A percentile compares a stretch with the other conserved stretches of the same genome.
phyloP scores from a whole-genome alignment of 2,113 vertebrate genomes.

The Perognathus longimembris region DNA sequence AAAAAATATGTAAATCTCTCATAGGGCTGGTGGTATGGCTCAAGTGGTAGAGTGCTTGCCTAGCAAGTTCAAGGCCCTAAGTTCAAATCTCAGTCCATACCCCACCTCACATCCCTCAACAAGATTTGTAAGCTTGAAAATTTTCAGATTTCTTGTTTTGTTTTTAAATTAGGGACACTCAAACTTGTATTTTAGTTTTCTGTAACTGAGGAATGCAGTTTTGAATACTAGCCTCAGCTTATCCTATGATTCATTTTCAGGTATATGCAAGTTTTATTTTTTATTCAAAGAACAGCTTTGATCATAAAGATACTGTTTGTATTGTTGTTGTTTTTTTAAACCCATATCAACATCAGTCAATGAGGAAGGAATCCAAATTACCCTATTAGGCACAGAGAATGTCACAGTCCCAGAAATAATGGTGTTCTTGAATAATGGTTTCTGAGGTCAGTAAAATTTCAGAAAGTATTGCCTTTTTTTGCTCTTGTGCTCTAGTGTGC shows the following conservation, averaged over 20 bases:
- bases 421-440: not conserved
- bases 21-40: too few species aligned
- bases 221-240: not conserved
- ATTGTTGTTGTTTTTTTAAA: not conserved
- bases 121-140: not conserved
- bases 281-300: slow-evolving; percentile 53
- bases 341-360: slow-evolving; percentile 33
- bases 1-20: too few species aligned
- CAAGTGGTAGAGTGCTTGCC: too few species aligned
- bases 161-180: not conserved
- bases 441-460: slow-evolving; percentile 8
- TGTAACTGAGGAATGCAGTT: not conserved
- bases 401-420: slow-evolving; percentile 21
- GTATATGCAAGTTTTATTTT: slow-evolving; percentile 21
- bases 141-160: not conserved
- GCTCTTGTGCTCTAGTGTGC: not conserved
- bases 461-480: not conserved
- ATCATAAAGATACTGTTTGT: slow-evolving; percentile 59
- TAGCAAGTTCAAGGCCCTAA: too few species aligned
- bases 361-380: slow-evolving; percentile 37
- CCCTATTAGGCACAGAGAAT: not conserved
- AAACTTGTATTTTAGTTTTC: not conserved
- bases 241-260: not conserved
- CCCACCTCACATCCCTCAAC: too few species aligned
- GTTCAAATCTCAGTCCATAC: too few species aligned